phyloP scores from a whole-genome alignment of 92 coral and sea anemone genomes.

The Phenganax subtilis region DNA sequence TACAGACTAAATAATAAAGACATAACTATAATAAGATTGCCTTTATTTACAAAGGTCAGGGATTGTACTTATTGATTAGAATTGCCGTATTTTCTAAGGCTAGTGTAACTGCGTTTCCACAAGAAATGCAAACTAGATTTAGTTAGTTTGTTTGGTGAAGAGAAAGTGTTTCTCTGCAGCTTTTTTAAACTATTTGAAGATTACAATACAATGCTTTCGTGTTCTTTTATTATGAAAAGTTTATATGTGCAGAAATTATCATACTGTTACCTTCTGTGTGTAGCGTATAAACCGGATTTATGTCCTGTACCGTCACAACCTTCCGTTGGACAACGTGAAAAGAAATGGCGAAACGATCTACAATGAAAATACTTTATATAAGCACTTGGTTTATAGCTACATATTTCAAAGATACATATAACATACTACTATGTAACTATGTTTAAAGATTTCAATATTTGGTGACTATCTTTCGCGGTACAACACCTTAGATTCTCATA shows the following conservation, averaged over 20 bases:
- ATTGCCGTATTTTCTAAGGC: too few species aligned
- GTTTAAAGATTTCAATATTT: too few species aligned
- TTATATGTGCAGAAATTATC: background rate
- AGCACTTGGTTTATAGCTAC: background rate
- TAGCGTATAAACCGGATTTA: conserved; percentile 86
- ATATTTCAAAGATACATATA: background rate
- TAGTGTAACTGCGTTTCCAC: too few species aligned
- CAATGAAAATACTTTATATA: background rate
- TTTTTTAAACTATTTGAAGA: too few species aligned
- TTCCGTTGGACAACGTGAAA: conserved; percentile 83
- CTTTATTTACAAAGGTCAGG: background rate
- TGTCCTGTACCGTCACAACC: conserved; percentile 99
- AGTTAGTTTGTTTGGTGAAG: too few species aligned
- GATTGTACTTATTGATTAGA: too few species aligned
- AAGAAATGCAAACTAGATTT: too few species aligned
- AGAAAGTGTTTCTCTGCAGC: too few species aligned
- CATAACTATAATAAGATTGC: background rate
- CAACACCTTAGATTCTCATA: background rate
- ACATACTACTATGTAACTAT: too few species aligned
- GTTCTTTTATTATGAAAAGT: background rate
- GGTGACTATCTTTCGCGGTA: too few species aligned
- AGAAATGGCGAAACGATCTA: conserved; percentile 28
- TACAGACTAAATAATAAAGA: conserved; percentile 64
- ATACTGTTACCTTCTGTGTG: conserved; percentile 66
- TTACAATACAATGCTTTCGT: background rate